Evolutionary conservation across 1,140 invertebrate species (phyloP).

Genomic region (Sweltsa coloradensis): DNA sequence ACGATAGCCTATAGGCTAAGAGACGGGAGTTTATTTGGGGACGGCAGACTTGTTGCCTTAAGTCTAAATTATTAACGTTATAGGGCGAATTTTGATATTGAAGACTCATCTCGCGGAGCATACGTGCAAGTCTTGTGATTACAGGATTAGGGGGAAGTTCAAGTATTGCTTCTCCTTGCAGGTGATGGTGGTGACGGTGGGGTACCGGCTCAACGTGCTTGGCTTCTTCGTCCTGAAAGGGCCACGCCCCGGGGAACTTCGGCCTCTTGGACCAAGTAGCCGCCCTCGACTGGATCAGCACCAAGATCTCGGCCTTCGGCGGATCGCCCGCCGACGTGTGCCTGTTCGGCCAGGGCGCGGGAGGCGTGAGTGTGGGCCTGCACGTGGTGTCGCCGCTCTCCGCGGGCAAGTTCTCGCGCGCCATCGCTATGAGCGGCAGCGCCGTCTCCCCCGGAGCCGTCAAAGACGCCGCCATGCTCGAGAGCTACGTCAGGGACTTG

Average conservation of each 20-base stretch:
- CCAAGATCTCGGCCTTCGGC: constrained; percentile 75
- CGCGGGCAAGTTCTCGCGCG: constrained; percentile 44
- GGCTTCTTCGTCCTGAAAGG: constrained; percentile 82
- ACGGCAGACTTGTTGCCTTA: too few relatives aligned
- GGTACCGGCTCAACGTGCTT: constrained; percentile 69
- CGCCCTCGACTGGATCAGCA: constrained; percentile 72
- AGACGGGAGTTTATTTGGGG: too few relatives aligned
- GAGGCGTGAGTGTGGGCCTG: constrained; percentile 58
- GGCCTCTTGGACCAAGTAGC: constrained; percentile 85
- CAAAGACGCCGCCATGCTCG: not conserved
- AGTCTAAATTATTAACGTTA: too few relatives aligned
- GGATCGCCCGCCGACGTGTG: constrained; percentile 74
- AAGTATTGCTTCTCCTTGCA: constrained; percentile 31
- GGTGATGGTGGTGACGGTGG: constrained; percentile 64
- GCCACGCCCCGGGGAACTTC: constrained; percentile 78
- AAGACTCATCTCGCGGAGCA: too few relatives aligned
- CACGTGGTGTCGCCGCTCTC: constrained; percentile 51
- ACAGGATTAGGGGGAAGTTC: too few relatives aligned
- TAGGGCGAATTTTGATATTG: too few relatives aligned
- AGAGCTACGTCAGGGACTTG: not conserved
- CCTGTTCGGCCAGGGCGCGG: constrained; percentile 76
- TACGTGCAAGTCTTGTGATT: too few relatives aligned
- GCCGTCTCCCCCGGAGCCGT: constrained; percentile 33
- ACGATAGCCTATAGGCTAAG: too few relatives aligned
- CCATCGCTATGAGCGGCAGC: constrained; percentile 62